Conservation (phyloP, 1,140 invertebrate species). For the Aphidius gifuensis region DNA sequence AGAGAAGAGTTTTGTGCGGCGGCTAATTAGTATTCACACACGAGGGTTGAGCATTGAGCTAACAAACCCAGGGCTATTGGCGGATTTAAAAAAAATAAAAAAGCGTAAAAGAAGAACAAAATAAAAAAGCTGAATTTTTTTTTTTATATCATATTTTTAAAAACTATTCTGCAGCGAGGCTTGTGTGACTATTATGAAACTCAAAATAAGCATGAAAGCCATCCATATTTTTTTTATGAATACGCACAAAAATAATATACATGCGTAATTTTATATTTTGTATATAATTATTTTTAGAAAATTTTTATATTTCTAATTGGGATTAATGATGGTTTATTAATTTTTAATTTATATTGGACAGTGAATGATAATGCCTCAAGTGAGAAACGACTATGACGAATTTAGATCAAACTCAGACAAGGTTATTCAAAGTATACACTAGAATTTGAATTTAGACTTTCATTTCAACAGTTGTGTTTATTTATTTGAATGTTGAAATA, state of each 20-base stretch:
- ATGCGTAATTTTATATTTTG: background rate
- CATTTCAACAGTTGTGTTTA: background rate
- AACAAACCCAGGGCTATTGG: conserved; percentile 34
- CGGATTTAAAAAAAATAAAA: conserved; percentile 22
- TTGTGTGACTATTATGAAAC: conserved; percentile 1
- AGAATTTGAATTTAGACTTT: conserved; percentile 2
- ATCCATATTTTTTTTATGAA: background rate
- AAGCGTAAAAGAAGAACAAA: conserved; percentile 10
- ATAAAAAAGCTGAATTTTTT: conserved; percentile 10
- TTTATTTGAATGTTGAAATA: conserved; percentile 16
- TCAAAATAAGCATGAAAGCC: conserved; percentile 17
- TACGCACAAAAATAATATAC: conserved; percentile 11
- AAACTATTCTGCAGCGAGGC: conserved; percentile 1
- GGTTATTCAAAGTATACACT: conserved; percentile 16
- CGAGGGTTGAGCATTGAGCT: conserved; percentile 39
- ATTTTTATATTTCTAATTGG: background rate
- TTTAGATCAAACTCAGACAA: conserved; percentile 23
- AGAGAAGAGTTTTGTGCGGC: conserved; percentile 24
- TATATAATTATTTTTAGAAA: background rate
- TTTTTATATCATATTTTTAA: background rate
- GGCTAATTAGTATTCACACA: conserved; percentile 46
- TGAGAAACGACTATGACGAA: background rate
- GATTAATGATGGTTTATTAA: background rate
- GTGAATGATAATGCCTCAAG: no score
- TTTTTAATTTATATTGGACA: background rate